Percentiles rank a stretch among this genome's conserved stretches.
These are phyloP conservation scores for Tragelaphus buxtoni DNA, from an alignment of 2,113 vertebrate genomes.

Conservation along the genomic window DNA sequence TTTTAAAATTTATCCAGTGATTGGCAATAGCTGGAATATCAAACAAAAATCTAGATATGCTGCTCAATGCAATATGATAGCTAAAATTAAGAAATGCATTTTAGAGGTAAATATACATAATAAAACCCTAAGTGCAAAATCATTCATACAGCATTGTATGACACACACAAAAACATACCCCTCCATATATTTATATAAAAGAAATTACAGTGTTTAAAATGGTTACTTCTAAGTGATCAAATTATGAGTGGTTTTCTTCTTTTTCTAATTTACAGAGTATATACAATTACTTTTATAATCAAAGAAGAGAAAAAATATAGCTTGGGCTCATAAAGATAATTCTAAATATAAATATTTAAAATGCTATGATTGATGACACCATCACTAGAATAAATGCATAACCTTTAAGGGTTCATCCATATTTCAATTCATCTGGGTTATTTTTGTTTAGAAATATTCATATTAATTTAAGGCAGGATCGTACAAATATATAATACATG, in stretches of 20 bases:
- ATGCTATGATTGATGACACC: background rate
- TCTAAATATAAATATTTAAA: constrained; percentile 1
- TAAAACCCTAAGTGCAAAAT: background rate
- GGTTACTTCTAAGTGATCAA: background rate
- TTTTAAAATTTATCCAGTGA: background rate
- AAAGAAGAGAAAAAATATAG: background rate
- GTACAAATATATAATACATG: background rate
- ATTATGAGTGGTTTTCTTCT: background rate
- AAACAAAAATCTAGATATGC: background rate
- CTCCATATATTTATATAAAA: background rate
- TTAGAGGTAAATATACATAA: background rate
- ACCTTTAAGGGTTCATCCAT: background rate
- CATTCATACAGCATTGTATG: background rate
- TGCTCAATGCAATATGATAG: background rate
- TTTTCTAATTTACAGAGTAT: background rate
- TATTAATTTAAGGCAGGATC: background rate
- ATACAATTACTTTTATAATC: background rate
- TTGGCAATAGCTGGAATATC: background rate
- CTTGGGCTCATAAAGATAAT: background rate
- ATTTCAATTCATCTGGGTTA: background rate
- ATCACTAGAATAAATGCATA: background rate
- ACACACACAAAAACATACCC: background rate
- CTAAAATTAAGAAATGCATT: background rate
- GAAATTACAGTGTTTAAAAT: background rate
- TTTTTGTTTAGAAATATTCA: background rate